Evolutionary conservation across 2,113 vertebrate genomes (phyloP).

Genomic region (Osmerus eperlanus): DNA sequence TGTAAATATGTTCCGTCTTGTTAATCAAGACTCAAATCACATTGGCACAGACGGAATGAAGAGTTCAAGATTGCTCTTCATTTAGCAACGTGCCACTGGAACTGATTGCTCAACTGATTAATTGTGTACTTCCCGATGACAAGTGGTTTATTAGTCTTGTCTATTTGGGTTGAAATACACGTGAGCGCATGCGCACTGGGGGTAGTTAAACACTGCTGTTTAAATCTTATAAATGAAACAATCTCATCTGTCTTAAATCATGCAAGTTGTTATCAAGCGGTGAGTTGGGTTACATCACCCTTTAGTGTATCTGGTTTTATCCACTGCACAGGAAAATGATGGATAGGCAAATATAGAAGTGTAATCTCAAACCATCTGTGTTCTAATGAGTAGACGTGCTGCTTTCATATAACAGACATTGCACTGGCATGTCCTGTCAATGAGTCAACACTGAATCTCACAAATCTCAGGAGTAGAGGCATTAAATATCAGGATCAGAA

Average conservation of each 20-base stretch:
- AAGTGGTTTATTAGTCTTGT: not conserved
- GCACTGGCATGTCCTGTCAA: too few species aligned
- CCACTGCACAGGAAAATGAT: not conserved
- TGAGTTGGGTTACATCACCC: not conserved
- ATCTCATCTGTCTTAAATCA: too few species aligned
- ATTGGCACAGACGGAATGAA: conserved; percentile 1
- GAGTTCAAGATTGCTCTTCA: not conserved
- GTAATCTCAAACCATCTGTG: too few species aligned
- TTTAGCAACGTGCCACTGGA: not conserved
- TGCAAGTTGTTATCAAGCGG: too few species aligned
- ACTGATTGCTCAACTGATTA: not conserved
- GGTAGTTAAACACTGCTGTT: not conserved
- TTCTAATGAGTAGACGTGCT: too few species aligned
- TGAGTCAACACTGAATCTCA: too few species aligned
- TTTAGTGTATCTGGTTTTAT: not conserved
- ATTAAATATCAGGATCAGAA: too few species aligned
- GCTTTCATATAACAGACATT: too few species aligned
- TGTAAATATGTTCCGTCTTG: not conserved
- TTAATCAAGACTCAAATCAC: not conserved
- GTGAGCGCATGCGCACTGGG: too few species aligned
- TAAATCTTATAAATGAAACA: not conserved
- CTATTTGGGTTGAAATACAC: not conserved
- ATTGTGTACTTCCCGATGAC: not conserved
- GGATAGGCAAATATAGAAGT: too few species aligned
- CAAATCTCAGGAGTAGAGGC: too few species aligned